Percentiles rank a stretch among this genome's conserved stretches.
Evolutionary conservation across 2,888 invertebrate genomes (phyloP).

Genomic region (Tetanocera ferruginea): DNA sequence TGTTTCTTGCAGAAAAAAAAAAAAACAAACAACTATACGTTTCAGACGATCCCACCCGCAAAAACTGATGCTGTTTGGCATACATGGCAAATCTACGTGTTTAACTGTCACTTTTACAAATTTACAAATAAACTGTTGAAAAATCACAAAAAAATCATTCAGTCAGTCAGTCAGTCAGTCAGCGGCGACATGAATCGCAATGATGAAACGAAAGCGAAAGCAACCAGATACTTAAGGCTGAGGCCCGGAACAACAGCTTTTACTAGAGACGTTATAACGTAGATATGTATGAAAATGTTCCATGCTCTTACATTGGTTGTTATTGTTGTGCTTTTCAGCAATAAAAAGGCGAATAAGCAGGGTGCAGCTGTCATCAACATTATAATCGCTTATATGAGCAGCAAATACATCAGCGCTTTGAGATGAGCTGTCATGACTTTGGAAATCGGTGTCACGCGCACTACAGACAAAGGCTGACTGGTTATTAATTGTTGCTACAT

Average conservation of each 20-base stretch:
- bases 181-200: background rate
- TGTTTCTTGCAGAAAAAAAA: background rate
- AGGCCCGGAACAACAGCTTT: too few relatives aligned
- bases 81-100: background rate
- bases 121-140: slow-evolving; percentile 8
- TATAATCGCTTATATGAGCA: slow-evolving; percentile 1
- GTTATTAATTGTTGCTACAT: slow-evolving; percentile 16
- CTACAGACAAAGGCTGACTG: slow-evolving; percentile 1
- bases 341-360: slow-evolving; percentile 2
- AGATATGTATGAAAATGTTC: background rate
- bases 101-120: slow-evolving; percentile 13
- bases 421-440: slow-evolving; percentile 13
- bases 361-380: slow-evolving; percentile 13
- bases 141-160: background rate
- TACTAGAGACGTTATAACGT: background rate
- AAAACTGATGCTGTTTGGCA: background rate
- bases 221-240: background rate
- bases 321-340: background rate
- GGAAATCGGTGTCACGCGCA: slow-evolving; percentile 23
- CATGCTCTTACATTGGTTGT: background rate
- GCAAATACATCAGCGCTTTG: background rate
- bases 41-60: background rate
- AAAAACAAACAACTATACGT: background rate
- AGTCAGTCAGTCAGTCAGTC: too few relatives aligned
- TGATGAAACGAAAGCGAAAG: slow-evolving; percentile 29